Conservation (phyloP, 2,797 vertebrate genomes). For the Nothura maculosa region DNA sequence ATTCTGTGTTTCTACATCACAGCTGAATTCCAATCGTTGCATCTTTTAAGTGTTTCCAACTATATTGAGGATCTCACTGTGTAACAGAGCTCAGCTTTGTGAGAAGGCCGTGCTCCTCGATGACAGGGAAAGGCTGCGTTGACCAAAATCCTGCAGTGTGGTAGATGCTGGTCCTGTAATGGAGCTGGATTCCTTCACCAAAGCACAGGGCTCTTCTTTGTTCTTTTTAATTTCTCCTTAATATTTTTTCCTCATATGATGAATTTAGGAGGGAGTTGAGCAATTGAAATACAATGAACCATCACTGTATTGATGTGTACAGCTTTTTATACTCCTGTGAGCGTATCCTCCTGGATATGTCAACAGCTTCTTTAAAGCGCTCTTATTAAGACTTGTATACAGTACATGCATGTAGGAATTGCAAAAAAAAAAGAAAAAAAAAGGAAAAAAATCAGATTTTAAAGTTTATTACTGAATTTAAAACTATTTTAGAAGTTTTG, state of each 20-base stretch:
- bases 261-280: constrained; percentile 75
- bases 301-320: constrained; percentile 79
- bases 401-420: constrained; percentile 84
- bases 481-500: constrained; percentile 90
- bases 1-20: constrained; percentile 32
- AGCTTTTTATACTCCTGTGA: constrained; percentile 84
- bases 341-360: constrained; percentile 82
- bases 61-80: constrained; percentile 63
- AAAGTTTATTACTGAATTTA: constrained; percentile 89
- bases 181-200: constrained; percentile 69
- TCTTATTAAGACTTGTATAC: constrained; percentile 85
- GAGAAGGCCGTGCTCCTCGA: background rate
- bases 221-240: constrained; percentile 14
- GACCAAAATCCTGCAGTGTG: constrained; percentile 25
- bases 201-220: constrained; percentile 70
- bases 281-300: constrained; percentile 75
- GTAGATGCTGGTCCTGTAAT: constrained; percentile 46
- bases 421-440: constrained; percentile 16
- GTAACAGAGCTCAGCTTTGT: constrained; percentile 50
- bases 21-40: constrained; percentile 46
- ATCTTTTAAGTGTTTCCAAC: constrained; percentile 46
- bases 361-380: constrained; percentile 83
- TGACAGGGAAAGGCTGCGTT: constrained; percentile 35
- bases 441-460: constrained; percentile 81
- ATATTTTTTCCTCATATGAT: constrained; percentile 55